phyloP scores from a whole-genome alignment of 1,140 invertebrate genomes.

The Pseudomyrmex concolor region DNA sequence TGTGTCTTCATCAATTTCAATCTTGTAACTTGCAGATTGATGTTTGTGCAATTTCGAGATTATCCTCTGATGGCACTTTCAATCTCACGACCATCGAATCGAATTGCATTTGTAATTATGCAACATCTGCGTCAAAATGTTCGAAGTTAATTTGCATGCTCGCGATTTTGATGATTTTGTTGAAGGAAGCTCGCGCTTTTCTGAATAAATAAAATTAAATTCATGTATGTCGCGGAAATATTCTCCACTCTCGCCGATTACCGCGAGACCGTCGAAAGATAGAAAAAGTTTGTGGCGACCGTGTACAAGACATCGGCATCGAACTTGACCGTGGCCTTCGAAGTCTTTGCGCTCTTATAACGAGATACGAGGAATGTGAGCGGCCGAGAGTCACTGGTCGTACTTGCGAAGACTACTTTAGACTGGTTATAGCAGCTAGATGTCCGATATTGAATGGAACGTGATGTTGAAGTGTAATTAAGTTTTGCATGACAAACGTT shows the following conservation, averaged over 20 bases:
- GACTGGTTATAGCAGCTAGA: conserved; percentile 64
- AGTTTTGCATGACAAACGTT: conserved; percentile 18
- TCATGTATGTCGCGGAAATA: conserved; percentile 64
- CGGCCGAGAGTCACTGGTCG: conserved; percentile 63
- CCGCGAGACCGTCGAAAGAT: conserved; percentile 58
- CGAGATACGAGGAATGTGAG: conserved; percentile 73
- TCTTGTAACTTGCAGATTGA: background rate
- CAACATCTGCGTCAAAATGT: background rate
- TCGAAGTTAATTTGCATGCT: background rate
- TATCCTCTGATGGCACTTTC: background rate
- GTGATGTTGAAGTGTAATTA: conserved; percentile 25
- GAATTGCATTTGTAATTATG: background rate
- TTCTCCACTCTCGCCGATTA: conserved; percentile 59
- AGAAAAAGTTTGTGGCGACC: conserved; percentile 68
- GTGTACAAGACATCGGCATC: conserved; percentile 67
- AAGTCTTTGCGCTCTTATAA: conserved; percentile 69
- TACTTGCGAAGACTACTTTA: conserved; percentile 67
- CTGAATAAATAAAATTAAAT: conserved; percentile 67
- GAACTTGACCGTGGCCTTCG: conserved; percentile 75
- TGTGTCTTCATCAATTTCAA: too few relatives aligned
- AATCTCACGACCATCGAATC: background rate
- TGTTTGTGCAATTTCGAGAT: background rate
- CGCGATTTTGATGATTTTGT: background rate
- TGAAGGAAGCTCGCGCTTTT: background rate
- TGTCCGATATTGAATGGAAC: conserved; percentile 54